Evolutionary conservation across 2,113 vertebrate genomes (phyloP), one percentile per base, ranked within the genome.

Genomic region (Tichodroma muraria): DNA sequence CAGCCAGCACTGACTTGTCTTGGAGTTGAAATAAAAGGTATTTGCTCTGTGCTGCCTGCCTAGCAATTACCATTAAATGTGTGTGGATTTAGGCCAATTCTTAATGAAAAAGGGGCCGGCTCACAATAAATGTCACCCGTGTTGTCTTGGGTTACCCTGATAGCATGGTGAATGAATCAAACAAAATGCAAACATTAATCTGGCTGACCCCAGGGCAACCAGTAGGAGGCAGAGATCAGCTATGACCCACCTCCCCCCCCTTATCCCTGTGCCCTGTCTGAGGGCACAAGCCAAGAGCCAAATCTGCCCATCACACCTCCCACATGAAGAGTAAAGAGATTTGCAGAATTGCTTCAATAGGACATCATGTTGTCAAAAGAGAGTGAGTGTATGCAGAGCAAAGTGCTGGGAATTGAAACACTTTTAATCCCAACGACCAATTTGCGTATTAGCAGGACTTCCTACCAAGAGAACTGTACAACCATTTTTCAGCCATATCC

Each of bases 21-120:
- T 97, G 93, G 91, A 93, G 95, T 94, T 95, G 94, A 95, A 97
- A 95, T 95, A 97, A 95, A 95, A 97, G 85, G 93, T 95, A 95
- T 95, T 96, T 96, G 79, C 91, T 88, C 87, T 88, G 40, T 91
- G 76, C 85, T 91, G 88, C 79, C 72, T 95, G 89, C 93, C 72
- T 96, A 77, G 82, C 90, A 95, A 94, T 96, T 95, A 95, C 90
- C 85, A 75, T 77, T 94, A 94, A 91, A 94, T 64, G 52, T 85
- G 89, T 66, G 85, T 97, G 93, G 95, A 96, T 85, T 96, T 88
- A 78, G 85, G 90, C 89, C 94, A 95, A 95, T 80, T 90, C 94
- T 93, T 97, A 96, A 90, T 95, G 94, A 93, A 96, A 95, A 83
- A 85, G 60, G 57, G 91, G 65, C 90, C 93, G 90, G 76, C 93